Evolutionary conservation across 2,888 invertebrate genomes (phyloP).

Genomic region (Smittia aterrima): DNA sequence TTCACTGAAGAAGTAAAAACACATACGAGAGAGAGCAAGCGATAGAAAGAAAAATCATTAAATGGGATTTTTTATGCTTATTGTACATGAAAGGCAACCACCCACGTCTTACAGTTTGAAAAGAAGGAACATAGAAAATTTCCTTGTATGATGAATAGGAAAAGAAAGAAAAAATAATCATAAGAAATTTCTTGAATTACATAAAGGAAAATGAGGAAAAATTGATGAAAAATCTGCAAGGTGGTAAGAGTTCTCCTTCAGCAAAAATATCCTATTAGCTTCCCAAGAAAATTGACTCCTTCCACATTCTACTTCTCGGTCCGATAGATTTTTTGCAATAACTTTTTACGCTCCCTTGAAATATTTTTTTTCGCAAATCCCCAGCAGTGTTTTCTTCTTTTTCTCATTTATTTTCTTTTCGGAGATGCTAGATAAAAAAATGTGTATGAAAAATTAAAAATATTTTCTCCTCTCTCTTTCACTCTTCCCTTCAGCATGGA

Average conservation of each 20-base stretch:
- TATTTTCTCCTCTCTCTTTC: neutral
- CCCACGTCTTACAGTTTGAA: neutral
- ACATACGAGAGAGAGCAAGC: neutral
- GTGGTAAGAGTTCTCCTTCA: neutral
- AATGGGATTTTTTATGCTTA: conserved; percentile 11
- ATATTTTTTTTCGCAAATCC: conserved; percentile 2
- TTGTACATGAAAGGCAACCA: conserved; percentile 11
- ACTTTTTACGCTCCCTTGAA: neutral
- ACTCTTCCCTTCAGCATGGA: neutral
- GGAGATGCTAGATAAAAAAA: neutral
- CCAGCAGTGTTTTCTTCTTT: neutral
- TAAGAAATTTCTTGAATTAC: neutral
- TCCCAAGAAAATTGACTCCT: neutral
- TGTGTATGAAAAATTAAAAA: conserved; percentile 11
- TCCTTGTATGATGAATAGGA: neutral
- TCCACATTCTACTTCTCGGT: neutral
- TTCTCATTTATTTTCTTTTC: neutral
- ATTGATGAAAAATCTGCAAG: conserved; percentile 4
- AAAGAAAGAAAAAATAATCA: neutral
- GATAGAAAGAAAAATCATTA: conserved; percentile 6
- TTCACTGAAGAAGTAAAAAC: conserved; percentile 1
- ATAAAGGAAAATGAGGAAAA: conserved; percentile 4
- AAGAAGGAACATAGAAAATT: neutral
- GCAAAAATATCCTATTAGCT: neutral
- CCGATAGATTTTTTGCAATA: neutral